Evolutionary conservation across 2,113 vertebrate genomes (phyloP), one percentile per base, ranked within the genome.

Genomic region (Macrotis lagotis): DNA sequence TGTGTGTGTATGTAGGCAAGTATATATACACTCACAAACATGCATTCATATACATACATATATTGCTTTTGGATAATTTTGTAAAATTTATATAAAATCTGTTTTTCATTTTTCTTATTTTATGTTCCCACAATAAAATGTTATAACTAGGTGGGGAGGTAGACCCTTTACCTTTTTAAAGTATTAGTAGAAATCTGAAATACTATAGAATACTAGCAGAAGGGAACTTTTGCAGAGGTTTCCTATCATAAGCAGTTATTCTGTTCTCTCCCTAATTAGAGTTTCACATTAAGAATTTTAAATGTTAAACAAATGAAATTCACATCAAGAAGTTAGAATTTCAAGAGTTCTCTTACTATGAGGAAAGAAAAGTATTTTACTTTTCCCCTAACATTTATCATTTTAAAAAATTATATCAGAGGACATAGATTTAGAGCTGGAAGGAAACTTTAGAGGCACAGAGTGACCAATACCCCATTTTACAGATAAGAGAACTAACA

Each of bases 31-130:
- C n/a, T n/a, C n/a, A n/a, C n/a, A n/a, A n/a, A n/a, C n/a, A n/a
- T n/a, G n/a, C n/a, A n/a, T n/a, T n/a, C n/a, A n/a, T n/a, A n/a
- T n/a, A n/a, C n/a, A n/a, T 53, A 25, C 6, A 53, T 25, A 6
- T 8, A 53, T n/a, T 83, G 24, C n/a, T 83, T 83, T 19, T 24
- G 66, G 37, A 83, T 83, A 83, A 90, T 95, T 98, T 94, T 6
- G 44, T 93, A n/a, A 95, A 96, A 91, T 91, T 96, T 3, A 50
- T 96, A 93, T 96, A 91, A n/a, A 96, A 88, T 44, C 66, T 95
- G 25, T 95, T 93, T 94, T 50, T 50, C 48, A 0, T 24, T 88
- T 31, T 59, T 83, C 5, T 83, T 19, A 44, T 66, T 28, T 83
- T 88, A 88, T 47, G 50, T 8, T 26, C 59, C n/a, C 16, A 1